These are phyloP conservation scores for Andrena camellia DNA, from an alignment of 2,888 invertebrate genomes.

Conservation along the genomic window DNA sequence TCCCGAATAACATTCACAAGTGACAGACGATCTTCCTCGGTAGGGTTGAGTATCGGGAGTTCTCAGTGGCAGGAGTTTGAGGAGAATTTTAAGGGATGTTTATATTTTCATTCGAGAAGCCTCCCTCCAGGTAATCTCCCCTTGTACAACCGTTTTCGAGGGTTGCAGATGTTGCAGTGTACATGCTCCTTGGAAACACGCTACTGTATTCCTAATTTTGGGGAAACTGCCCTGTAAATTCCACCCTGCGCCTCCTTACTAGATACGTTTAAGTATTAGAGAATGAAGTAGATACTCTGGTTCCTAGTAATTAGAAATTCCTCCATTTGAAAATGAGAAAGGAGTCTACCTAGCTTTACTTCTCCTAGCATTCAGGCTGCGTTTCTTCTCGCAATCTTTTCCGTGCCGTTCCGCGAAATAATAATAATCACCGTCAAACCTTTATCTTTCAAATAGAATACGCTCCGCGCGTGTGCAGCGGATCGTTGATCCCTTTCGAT, in stretches of 20 bases:
- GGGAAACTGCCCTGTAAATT: neutral
- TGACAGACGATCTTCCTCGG: no score
- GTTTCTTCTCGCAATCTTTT: neutral
- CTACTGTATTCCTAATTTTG: neutral
- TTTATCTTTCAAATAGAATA: conserved; percentile 2
- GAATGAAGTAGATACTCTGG: neutral
- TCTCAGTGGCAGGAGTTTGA: no score
- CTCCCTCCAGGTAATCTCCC: neutral
- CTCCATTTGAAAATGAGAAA: neutral
- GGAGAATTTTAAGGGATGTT: no score
- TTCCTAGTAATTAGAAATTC: neutral
- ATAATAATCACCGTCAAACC: conserved; percentile 1
- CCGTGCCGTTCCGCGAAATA: neutral
- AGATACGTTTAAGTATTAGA: neutral
- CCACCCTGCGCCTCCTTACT: neutral
- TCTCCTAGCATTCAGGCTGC: neutral
- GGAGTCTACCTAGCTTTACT: neutral
- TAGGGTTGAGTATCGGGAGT: no score
- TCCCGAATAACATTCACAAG: no score
- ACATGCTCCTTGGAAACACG: neutral
- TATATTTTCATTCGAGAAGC: no score
- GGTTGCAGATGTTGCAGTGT: neutral
- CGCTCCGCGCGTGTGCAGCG: neutral
- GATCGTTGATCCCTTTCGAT: conserved; percentile 16
- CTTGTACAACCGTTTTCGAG: neutral